Evolutionary conservation across 2,113 vertebrate species (phyloP).

Genomic region (Aegithalos caudatus): DNA sequence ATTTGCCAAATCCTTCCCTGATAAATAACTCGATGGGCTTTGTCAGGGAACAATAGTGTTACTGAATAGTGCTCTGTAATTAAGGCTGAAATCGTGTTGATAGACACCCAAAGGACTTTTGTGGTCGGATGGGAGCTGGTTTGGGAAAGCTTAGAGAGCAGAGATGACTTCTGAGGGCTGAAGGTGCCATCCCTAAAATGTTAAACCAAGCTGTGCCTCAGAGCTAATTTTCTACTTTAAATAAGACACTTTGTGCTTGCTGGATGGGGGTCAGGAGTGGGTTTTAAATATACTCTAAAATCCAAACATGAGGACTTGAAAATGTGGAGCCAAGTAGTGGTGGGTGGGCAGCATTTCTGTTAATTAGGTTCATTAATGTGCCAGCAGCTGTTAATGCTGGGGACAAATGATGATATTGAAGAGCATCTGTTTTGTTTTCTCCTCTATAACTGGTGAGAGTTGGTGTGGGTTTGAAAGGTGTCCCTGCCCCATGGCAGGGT

Average conservation of each 20-base stretch:
- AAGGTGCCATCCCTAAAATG: not conserved
- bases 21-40: not conserved
- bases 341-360: not conserved
- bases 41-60: not conserved
- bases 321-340: not conserved
- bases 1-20: conserved; percentile 1
- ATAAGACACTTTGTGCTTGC: not conserved
- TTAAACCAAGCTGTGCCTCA: not conserved
- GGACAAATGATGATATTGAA: not conserved
- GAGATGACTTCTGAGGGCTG: not conserved
- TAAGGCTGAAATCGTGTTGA: not conserved
- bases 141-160: not conserved
- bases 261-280: not conserved
- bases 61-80: not conserved
- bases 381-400: not conserved
- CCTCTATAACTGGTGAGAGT: not conserved
- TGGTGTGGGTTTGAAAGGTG: not conserved
- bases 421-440: not conserved
- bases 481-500: not conserved
- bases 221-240: not conserved
- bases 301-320: not conserved
- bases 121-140: not conserved
- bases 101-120: not conserved
- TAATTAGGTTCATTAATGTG: not conserved
- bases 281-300: not conserved